Base-by-base conservation (phyloP, 1,140 invertebrate species). In the Ditylenchus dipsaci region DNA sequence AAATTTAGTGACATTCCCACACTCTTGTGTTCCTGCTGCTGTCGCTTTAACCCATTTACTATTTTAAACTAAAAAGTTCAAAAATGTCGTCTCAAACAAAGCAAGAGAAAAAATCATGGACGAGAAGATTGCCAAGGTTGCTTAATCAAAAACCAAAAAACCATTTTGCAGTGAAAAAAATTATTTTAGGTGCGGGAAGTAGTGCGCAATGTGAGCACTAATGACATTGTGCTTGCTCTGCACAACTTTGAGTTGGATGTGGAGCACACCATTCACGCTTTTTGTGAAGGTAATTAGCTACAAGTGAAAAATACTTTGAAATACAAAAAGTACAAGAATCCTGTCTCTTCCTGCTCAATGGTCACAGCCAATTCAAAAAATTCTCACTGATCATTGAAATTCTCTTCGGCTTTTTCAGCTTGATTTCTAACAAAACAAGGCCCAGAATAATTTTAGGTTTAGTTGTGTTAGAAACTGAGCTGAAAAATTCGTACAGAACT, bases 191-290 rank as follows among this genome's bases (percentile, higher is more conserved):
- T 80, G 1, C 76, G 79, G 13, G 78, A 82, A 53, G 78, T 80
- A 23, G 77, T 82, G 17, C 63, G 53, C 11, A 60, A 71, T 49
- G 63, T 72, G 23, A 78, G 65, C 58, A 82, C 73, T 49, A 83
- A 79, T 65, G 80, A 83, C 56, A 81, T 81, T 62, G 75, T 81
- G 27, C 69, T 82, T 21, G 80, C 78, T 47, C 71, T 82, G 19
- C 80, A 82, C 62, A 81, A 83, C 43, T 78, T 78, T 67, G 80
- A 82, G 27, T 60, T 82, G 61, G 78, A 82, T 53, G 80, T 82
- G 23, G 70, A 73, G 19, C 61, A 67, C 19, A 82, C 80, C 9
- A 82, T 82, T 58, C 68, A 74, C 29, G 81, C 80, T 21, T 81
- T 71, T 57, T 73, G 68, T 43, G 61, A 71, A 63, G 69, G 69